A percentile compares a stretch with the other conserved stretches of the same genome.
Conservation (phyloP, 2,888 invertebrate species). For the Rambutsinella grinnellia region DNA sequence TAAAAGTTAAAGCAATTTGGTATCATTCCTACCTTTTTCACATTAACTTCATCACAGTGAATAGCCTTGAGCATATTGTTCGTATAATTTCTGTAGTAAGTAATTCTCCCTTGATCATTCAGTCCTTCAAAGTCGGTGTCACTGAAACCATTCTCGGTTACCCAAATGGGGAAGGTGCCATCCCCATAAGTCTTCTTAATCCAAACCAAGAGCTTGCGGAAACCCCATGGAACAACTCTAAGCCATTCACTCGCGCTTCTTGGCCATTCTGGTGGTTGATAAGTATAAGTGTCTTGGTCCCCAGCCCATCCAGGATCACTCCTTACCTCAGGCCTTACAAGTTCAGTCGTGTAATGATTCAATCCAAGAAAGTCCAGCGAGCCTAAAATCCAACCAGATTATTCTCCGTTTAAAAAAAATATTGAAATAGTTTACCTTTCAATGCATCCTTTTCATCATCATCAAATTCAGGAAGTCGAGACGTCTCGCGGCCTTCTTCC, state of each 20-base stretch:
- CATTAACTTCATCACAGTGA: slow-evolving; percentile 67
- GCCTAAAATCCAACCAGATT: slow-evolving; percentile 67
- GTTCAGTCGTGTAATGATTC: slow-evolving; percentile 69
- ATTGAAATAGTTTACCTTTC: too few relatives aligned
- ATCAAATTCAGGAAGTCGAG: slow-evolving; percentile 64
- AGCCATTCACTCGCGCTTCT: slow-evolving; percentile 54
- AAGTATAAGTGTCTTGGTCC: slow-evolving; percentile 51
- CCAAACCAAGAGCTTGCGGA: slow-evolving; percentile 74
- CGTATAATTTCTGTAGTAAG: slow-evolving; percentile 63
- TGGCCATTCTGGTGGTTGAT: slow-evolving; percentile 56
- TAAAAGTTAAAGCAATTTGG: too few relatives aligned
- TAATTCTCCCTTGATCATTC: slow-evolving; percentile 28
- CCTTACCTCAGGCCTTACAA: slow-evolving; percentile 45
- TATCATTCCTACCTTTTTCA: too few relatives aligned
- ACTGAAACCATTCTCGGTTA: slow-evolving; percentile 57
- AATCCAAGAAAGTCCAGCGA: slow-evolving; percentile 70
- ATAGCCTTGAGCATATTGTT: slow-evolving; percentile 66
- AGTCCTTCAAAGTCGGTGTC: slow-evolving; percentile 18
- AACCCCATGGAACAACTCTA: slow-evolving; percentile 69
- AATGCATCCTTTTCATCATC: too few relatives aligned
- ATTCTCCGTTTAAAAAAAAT: too few relatives aligned
- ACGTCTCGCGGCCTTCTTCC: slow-evolving; percentile 58
- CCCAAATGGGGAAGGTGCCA: slow-evolving; percentile 68
- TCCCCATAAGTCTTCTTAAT: slow-evolving; percentile 75
- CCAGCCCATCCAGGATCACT: slow-evolving; percentile 37